Percentiles rank a stretch among this genome's conserved stretches.
phyloP scores from a whole-genome alignment of 2,888 invertebrate genomes.

The Pammene aurita region DNA sequence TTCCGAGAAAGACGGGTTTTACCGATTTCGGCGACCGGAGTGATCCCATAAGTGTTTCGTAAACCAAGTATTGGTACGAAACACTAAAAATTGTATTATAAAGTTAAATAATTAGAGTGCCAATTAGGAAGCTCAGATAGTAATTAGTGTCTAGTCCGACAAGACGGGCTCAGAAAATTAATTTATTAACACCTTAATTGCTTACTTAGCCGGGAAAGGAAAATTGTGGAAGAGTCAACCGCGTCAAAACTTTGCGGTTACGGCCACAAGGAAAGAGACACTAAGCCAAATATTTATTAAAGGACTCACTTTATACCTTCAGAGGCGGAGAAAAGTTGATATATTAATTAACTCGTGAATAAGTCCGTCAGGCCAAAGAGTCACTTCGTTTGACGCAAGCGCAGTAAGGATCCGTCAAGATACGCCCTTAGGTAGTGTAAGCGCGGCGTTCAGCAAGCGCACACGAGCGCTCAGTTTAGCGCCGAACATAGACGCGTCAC shows the following conservation, averaged over 20 bases:
- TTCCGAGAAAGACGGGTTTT: too few species aligned
- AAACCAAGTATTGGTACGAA: too few species aligned
- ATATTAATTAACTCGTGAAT: slow-evolving; percentile 82
- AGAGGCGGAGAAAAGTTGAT: slow-evolving; percentile 78
- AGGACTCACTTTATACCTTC: slow-evolving; percentile 69
- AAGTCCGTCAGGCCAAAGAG: slow-evolving; percentile 78
- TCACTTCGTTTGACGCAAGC: slow-evolving; percentile 78
- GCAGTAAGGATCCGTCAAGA: slow-evolving; percentile 64
- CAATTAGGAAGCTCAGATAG: slow-evolving; percentile 50
- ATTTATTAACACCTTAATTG: slow-evolving; percentile 59
- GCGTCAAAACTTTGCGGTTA: slow-evolving; percentile 40
- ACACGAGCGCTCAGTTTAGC: slow-evolving; percentile 55
- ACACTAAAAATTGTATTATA: slow-evolving; percentile 52
- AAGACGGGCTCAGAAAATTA: slow-evolving; percentile 53
- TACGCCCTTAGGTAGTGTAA: slow-evolving; percentile 76
- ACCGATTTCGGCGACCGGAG: too few species aligned
- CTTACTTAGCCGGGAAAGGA: slow-evolving; percentile 48
- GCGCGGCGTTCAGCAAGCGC: slow-evolving; percentile 59
- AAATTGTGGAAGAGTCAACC: slow-evolving; percentile 39
- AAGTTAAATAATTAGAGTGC: slow-evolving; percentile 53
- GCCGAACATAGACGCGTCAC: slow-evolving; percentile 56
- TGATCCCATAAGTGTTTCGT: too few species aligned
- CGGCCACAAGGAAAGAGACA: slow-evolving; percentile 37
- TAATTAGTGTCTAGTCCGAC: slow-evolving; percentile 55
- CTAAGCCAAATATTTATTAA: slow-evolving; percentile 66